These are phyloP conservation scores for Ailurus styani DNA, from an alignment of 2,113 vertebrate genomes.

Conservation along the genomic window DNA sequence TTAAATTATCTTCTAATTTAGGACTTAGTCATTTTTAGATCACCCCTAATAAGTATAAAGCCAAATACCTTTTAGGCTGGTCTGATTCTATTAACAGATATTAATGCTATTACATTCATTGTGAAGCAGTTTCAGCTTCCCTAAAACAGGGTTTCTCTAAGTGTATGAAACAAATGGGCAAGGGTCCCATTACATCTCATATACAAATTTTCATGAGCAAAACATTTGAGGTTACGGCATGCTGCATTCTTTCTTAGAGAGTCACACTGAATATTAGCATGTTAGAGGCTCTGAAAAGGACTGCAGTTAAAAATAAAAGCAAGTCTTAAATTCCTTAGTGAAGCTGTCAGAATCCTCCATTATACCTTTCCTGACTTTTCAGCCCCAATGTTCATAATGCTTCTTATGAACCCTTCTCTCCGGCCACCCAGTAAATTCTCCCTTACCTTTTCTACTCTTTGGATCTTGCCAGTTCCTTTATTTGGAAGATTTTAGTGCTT, in stretches of 20 bases:
- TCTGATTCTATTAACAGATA: neutral
- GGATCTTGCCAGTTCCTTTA: neutral
- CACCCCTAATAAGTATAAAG: neutral
- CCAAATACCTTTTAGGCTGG: neutral
- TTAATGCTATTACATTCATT: neutral
- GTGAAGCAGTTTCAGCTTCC: neutral
- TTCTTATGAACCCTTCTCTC: neutral
- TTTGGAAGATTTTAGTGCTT: neutral
- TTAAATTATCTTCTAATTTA: neutral
- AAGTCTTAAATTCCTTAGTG: neutral
- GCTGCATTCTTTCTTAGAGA: neutral
- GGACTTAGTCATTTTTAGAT: neutral
- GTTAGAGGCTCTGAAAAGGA: neutral
- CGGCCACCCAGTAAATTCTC: neutral
- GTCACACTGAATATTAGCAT: neutral
- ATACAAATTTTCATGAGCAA: neutral
- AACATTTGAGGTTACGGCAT: neutral
- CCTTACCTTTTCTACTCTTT: neutral
- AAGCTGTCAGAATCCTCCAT: neutral
- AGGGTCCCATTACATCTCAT: neutral
- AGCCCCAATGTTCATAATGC: neutral
- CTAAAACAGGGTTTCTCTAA: neutral
- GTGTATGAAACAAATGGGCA: neutral
- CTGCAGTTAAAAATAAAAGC: neutral
- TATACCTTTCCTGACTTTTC: neutral